Evolutionary conservation across 2,888 invertebrate genomes (phyloP).

Genomic region (Nipponacmea schrenckii): DNA sequence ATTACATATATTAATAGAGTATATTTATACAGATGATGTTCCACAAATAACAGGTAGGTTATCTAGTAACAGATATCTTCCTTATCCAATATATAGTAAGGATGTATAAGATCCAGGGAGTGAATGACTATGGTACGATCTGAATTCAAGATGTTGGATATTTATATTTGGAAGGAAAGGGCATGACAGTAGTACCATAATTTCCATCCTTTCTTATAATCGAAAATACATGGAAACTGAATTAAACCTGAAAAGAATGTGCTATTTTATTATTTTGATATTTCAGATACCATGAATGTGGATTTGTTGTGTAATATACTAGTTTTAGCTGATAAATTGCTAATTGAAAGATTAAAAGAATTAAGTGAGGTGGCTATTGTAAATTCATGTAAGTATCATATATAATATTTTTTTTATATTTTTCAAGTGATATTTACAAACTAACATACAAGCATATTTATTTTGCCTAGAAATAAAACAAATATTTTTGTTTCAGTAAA

Average conservation of each 20-base stretch:
- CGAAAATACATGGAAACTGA: too few species aligned
- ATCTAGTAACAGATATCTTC: not conserved
- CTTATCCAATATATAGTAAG: not conserved
- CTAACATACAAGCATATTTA: too few species aligned
- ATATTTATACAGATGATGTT: conserved; percentile 79
- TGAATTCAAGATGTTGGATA: too few species aligned
- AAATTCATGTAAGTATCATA: conserved; percentile 69
- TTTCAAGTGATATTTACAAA: not conserved
- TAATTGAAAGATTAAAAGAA: conserved; percentile 78
- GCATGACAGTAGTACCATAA: too few species aligned
- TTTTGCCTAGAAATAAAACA: too few species aligned
- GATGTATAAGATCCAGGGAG: not conserved
- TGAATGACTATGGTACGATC: too few species aligned
- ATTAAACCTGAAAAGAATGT: too few species aligned
- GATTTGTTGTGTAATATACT: conserved; percentile 81
- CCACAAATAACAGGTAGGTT: conserved; percentile 63
- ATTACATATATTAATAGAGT: conserved; percentile 78
- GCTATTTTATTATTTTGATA: too few species aligned
- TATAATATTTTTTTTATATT: too few species aligned
- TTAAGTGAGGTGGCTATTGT: conserved; percentile 78
- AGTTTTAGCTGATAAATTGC: conserved; percentile 83
- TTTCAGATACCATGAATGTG: conserved; percentile 74
- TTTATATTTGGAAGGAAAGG: too few species aligned
- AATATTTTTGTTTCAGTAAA: conserved; percentile 72
- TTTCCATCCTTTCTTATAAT: too few species aligned